Conservation (phyloP, 2,113 vertebrate genomes). For the Serilophus lunatus region DNA sequence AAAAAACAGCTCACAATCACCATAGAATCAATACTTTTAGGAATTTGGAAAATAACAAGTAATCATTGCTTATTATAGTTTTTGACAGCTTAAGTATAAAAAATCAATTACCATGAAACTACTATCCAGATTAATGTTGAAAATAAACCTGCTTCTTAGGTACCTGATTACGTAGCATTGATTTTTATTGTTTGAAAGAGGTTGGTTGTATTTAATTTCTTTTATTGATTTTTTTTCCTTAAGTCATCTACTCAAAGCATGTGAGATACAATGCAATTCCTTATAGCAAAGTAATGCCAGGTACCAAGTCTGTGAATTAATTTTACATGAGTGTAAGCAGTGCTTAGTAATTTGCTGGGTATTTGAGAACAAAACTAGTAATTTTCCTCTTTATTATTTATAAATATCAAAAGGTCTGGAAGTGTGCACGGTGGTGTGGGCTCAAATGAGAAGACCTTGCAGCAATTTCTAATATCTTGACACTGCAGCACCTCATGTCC, state of each 20-base stretch:
- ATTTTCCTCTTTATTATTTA: conserved; percentile 60
- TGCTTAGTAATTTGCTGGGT: conserved; percentile 58
- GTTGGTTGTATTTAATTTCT: conserved; percentile 70
- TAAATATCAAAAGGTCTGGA: conserved; percentile 50
- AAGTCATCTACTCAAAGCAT: conserved; percentile 56
- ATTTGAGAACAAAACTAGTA: conserved; percentile 53
- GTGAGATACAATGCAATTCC: conserved; percentile 60
- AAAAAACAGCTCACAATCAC: not conserved
- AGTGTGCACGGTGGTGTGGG: not conserved
- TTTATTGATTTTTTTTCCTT: conserved; percentile 62
- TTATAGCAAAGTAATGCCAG: conserved; percentile 48
- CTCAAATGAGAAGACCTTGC: conserved; percentile 26
- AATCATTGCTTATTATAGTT: conserved; percentile 70
- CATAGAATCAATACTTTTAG: conserved; percentile 37
- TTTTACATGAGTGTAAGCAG: conserved; percentile 45
- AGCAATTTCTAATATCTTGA: conserved; percentile 29
- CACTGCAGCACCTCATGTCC: not conserved
- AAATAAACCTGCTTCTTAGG: conserved; percentile 68
- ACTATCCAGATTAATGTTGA: conserved; percentile 63
- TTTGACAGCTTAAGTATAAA: conserved; percentile 71
- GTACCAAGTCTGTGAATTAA: conserved; percentile 47
- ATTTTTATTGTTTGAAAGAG: conserved; percentile 70
- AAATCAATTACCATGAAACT: conserved; percentile 69
- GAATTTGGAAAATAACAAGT: conserved; percentile 67
- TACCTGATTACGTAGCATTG: conserved; percentile 59